phyloP scores from a whole-genome alignment of 2,888 invertebrate genomes.

The Agrotis ipsilon region DNA sequence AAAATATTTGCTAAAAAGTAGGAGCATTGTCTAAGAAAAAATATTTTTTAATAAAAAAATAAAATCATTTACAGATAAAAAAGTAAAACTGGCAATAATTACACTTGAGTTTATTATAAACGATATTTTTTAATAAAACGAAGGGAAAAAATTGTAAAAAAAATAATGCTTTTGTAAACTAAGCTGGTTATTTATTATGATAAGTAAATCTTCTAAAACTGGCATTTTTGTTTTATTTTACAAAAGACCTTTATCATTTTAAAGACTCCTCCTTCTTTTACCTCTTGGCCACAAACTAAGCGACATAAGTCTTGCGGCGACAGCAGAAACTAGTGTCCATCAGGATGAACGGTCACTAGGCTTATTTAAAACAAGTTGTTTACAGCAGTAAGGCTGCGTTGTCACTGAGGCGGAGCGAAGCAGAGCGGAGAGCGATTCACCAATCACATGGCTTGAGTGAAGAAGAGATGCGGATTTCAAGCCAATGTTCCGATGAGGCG shows the following conservation, averaged over 20 bases:
- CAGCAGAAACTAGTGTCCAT: no score
- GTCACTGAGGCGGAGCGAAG: no score
- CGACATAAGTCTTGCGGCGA: no score
- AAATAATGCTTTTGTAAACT: conserved; percentile 85
- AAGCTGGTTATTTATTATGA: conserved; percentile 89
- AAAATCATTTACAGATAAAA: conserved; percentile 43
- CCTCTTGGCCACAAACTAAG: no score
- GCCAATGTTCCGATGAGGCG: no score
- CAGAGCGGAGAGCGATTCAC: no score
- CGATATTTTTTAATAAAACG: conserved; percentile 76
- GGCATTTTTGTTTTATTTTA: conserved; percentile 74
- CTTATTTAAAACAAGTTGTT: no score
- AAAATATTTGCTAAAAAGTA: conserved; percentile 10
- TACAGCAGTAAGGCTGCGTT: no score
- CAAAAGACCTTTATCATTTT: neutral
- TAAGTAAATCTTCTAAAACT: conserved; percentile 88
- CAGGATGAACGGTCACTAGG: no score
- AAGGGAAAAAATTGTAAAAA: conserved; percentile 77
- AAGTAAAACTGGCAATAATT: conserved; percentile 70
- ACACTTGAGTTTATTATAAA: conserved; percentile 67
- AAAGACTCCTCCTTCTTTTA: no score
- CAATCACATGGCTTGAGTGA: no score
- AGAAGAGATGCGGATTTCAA: no score
- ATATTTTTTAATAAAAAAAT: conserved; percentile 50
- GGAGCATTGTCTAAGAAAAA: conserved; percentile 26